Percentiles rank a stretch among this genome's conserved stretches.
phyloP scores from a whole-genome alignment of 2,113 vertebrate species.

The Myxocyprinus asiaticus region DNA sequence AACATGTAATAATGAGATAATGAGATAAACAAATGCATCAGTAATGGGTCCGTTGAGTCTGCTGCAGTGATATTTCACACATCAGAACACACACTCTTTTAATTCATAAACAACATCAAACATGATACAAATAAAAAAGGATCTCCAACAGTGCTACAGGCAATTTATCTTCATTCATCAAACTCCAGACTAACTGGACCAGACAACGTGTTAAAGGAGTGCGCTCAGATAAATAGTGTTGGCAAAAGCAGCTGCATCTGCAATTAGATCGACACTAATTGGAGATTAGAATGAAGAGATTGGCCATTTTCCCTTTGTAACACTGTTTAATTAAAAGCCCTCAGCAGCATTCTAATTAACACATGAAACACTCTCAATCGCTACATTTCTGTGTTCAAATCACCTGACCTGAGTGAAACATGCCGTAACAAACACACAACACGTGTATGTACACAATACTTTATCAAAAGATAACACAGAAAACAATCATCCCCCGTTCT shows the following conservation, averaged over 20 bases:
- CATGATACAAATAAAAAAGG: too few species aligned
- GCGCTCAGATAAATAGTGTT: slow-evolving; percentile 58
- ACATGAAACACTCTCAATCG: slow-evolving; percentile 48
- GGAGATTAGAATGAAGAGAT: slow-evolving; percentile 53
- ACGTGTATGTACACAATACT: too few species aligned
- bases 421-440: slow-evolving; percentile 57
- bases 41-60: too few species aligned
- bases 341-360: slow-evolving; percentile 63
- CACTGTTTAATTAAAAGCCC: slow-evolving; percentile 62
- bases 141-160: background rate
- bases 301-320: slow-evolving; percentile 56
- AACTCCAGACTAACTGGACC: slow-evolving; percentile 15
- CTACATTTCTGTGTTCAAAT: slow-evolving; percentile 42
- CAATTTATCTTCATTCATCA: background rate
- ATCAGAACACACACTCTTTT: too few species aligned
- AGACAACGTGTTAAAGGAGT: slow-evolving; percentile 27
- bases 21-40: too few species aligned
- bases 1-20: too few species aligned
- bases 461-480: too few species aligned
- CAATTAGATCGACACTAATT: slow-evolving; percentile 61
- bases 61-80: too few species aligned
- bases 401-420: too few species aligned
- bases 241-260: slow-evolving; percentile 52
- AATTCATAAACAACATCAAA: too few species aligned
- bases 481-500: slow-evolving; percentile 66